A percentile compares a stretch with the other conserved stretches of the same genome.
Conservation (phyloP, 2,888 invertebrate genomes). For the Noctua comes region DNA sequence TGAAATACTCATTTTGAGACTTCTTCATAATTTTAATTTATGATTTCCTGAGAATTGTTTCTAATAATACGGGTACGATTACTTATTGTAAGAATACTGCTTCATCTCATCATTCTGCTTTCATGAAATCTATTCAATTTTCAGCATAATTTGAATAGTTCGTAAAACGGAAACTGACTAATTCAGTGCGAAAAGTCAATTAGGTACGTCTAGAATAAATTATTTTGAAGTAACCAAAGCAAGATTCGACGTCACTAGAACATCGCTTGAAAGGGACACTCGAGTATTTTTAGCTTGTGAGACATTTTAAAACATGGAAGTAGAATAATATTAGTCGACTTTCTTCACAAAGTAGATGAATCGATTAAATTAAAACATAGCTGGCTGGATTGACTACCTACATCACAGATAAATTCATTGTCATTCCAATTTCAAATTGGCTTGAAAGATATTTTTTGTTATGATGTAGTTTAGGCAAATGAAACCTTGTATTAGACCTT, state of each 20-base stretch:
- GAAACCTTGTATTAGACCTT: neutral
- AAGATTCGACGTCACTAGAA: conserved; percentile 22
- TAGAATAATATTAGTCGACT: conserved; percentile 26
- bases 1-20: neutral
- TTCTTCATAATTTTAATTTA: neutral
- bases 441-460: neutral
- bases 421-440: conserved; percentile 12
- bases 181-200: conserved; percentile 27
- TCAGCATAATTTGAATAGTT: neutral
- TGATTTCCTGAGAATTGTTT: conserved; percentile 3
- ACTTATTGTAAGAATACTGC: neutral
- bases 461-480: neutral
- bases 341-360: neutral
- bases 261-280: conserved; percentile 33
- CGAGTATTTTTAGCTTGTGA: conserved; percentile 48
- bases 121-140: neutral
- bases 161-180: conserved; percentile 29
- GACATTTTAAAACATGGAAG: neutral
- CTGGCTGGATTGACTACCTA: neutral
- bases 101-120: neutral
- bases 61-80: neutral
- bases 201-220: conserved; percentile 30
- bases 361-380: neutral
- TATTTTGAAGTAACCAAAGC: conserved; percentile 19
- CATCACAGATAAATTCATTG: neutral